Evolutionary conservation across 2,797 vertebrate species (phyloP), one percentile per base, ranked within the genome.

Genomic region (Phoeniculus purpureus): DNA sequence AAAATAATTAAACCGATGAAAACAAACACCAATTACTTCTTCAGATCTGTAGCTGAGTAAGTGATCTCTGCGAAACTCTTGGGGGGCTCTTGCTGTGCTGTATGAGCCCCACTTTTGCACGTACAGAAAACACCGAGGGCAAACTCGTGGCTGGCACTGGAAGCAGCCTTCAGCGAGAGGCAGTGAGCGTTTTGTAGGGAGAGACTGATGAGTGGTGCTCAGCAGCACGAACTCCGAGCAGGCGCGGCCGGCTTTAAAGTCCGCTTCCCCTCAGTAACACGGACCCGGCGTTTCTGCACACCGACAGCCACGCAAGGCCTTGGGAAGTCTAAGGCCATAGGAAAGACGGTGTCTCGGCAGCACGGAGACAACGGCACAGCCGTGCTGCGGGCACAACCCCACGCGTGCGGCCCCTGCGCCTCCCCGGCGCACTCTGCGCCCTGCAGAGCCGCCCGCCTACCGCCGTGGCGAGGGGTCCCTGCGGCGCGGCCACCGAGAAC

Each of bases 31-130:
- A 55, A 1, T 27, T 77, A 17, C 68, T 81, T 56, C 45, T 85
- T 40, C 68, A 52, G 29, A 61, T 75, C 43, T 17, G 6, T 45
- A 75, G 81, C 47, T 32, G 40, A 51, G 23, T 82, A 45, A 68
- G 27, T 79, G 55, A 88, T 66, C 77, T 88, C 88, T 32, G 29
- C 43, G 43, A 73, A 93, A 90, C 61, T 74, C 43, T 26, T 62
- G 56, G 5, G 4, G 65, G 25, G 22, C 14, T 68, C 80, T 90
- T 87, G 90, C 83, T 66, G 51, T 52, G 20, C 60, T 80, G 67
- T 29, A 22, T 0, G 2, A 82, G 17, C 18, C 78, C 5, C 19
- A 73, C 58, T 56, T 82, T 66, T 27, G 20, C 76, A 27, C 6
- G 3, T 3, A n/a, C 0, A 2, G 60, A 67, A 87, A 89, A 81